Base-by-base conservation (phyloP, 2,888 invertebrate genomes). In the Dasysyrphus tricinctus region DNA sequence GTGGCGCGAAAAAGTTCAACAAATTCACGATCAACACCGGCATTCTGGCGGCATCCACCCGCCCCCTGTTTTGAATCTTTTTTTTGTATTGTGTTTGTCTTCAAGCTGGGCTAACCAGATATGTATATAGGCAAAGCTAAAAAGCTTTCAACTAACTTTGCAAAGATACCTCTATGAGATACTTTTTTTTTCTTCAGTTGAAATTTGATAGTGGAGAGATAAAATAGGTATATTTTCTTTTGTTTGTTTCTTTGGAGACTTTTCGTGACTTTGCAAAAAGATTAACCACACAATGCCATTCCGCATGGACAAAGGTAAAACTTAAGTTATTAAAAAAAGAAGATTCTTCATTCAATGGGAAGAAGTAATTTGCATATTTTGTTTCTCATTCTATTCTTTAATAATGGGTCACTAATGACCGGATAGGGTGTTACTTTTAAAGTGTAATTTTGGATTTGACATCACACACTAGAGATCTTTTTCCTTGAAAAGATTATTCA, bases 1-100 rank as follows among this genome's bases (percentile, higher is more conserved):
- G 67, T 54, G 61, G 54, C 37, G 81, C 77, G 74, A 78, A 85
- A 84, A 80, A 85, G 84, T 85, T 85, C 69, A 85, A 80, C 84
- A 74, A 86, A 82, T 82, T 82, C 82, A 86, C 82, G 82, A 86
- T 82, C 81, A 78, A 49, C 81, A 74, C 79, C 54, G 76, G 70
- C 63, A 70, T 75, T 79, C 74, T 54, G 69, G 42, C 61, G 19
- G 19, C 29, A 42, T 42, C 37, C 76, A 29, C 34, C 76, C 80
- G 61, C 61, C 61, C 49, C 5, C 63, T 19, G 19, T 51, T 70
- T 69, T 39, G 8, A 47, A 14, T 47, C 9, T 14, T 37, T 39
- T 29, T 54, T n/a, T n/a, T n/a, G n/a, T n/a, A n/a, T n/a, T 39
- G 6, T 24, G 14, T 19, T 9, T 29, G 42, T 29, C 57, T 70